Conservation (phyloP, 2,113 vertebrate species). For the Syngnathus typhle region DNA sequence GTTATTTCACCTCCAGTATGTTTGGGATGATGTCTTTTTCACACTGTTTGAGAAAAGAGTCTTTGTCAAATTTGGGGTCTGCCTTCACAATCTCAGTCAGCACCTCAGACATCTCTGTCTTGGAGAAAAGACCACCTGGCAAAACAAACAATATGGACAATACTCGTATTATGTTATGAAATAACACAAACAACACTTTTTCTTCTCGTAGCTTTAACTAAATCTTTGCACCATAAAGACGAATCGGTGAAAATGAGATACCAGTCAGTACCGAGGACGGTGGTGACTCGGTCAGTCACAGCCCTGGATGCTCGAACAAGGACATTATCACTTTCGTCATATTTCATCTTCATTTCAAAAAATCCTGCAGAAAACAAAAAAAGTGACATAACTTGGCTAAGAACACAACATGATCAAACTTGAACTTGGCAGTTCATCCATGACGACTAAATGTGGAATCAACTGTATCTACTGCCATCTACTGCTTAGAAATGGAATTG, state of each 20-base stretch:
- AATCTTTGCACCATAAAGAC: neutral
- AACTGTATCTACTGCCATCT: conserved; percentile 37
- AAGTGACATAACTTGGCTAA: neutral
- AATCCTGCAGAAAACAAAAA: conserved; percentile 71
- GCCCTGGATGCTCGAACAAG: conserved; percentile 84
- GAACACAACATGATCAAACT: neutral
- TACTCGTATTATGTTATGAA: neutral
- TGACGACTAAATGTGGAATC: neutral
- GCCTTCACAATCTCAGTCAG: conserved; percentile 84
- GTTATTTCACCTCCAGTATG: conserved; percentile 77
- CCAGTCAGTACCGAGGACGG: conserved; percentile 78
- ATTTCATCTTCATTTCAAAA: conserved; percentile 98
- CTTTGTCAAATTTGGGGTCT: conserved; percentile 83
- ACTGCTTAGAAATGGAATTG: conserved; percentile 32
- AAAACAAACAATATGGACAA: conserved; percentile 16
- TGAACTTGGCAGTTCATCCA: neutral
- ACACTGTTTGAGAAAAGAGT: conserved; percentile 81
- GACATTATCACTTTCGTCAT: conserved; percentile 90
- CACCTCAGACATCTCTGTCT: conserved; percentile 89
- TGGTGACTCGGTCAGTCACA: conserved; percentile 85
- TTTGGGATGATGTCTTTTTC: conserved; percentile 88
- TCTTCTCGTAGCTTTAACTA: neutral
- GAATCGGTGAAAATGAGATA: neutral
- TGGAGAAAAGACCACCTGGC: conserved; percentile 88
- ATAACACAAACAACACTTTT: neutral